Evolutionary conservation across 2,113 vertebrate genomes (phyloP), one percentile per base, ranked within the genome.

Genomic region (Nibea coibor): DNA sequence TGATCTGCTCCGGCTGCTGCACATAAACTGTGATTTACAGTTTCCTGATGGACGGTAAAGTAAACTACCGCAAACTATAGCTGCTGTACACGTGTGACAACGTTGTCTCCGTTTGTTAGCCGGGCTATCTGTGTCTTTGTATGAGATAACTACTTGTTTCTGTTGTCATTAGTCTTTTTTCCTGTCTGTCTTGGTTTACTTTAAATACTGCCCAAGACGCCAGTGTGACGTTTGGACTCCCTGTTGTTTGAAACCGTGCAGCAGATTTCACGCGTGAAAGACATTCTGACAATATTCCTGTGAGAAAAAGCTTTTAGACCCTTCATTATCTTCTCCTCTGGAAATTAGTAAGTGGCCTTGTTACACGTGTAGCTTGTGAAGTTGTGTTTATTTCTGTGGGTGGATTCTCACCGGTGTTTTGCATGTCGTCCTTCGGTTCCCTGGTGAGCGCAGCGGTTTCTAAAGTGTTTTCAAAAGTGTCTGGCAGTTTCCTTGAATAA

Each of bases 321-420:
- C 50, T 54, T n/a, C 4, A 50, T 65, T 45, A 15, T 57, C 48
- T 47, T 69, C 26, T 51, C 24, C 62, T 51, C 45, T 73, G 53
- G n/a, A 59, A 51, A 42, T 43, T 4, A 57, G 17, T 57, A 19
- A n/a, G 48, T 56, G 50, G 56, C 72, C 72, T 54, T 69, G 70
- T 66, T 45, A 62, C 20, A 51, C 43, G 16, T 10, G 17, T 10
- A 14, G 3, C n/a, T 73, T 28, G 17, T 43, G 22, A 66, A 73
- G 20, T 54, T 69, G 63, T 80, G 78, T 75, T 63, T 82, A 17
- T 62, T 57, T 67, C 43, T 50, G 61, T 66, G 61, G 59, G 24
- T 54, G 68, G 68, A 47, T 78, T 59, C 24, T 59, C 22, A 51
- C 28, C 4, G 4, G 17, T 42, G 73, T 62, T 62, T 45, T 59